Base-by-base conservation (phyloP, 1,140 invertebrate species). In the Dreissena rostriformis region DNA sequence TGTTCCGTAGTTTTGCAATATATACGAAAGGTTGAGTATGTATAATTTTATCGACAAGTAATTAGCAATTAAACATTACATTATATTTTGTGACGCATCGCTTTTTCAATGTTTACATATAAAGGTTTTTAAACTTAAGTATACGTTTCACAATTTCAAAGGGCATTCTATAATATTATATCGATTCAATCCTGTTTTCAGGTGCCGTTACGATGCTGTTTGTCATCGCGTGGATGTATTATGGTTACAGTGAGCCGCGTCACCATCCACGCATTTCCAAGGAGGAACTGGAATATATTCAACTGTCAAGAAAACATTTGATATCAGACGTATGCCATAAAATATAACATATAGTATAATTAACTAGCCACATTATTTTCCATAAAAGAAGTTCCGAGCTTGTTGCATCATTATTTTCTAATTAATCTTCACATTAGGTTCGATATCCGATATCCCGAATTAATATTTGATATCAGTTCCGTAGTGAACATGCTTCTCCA, bases 131-230 rank as follows among this genome's bases (percentile, higher is more conserved):
- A 14, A 14, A n/a, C 11, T 67, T 11, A 24, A 67, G 12, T 22
- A 14, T 15, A 67, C 26, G 11, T 15, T 11, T 22, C 66, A 22
- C 19, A 67, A 67, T 24, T n/a, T 67, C 26, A 67, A 15, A 14
- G 11, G 11, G 24, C 14, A n/a, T 65, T n/a, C n/a, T n/a, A n/a
- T n/a, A n/a, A n/a, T n/a, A n/a, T n/a, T n/a, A n/a, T n/a, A n/a
- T n/a, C n/a, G n/a, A n/a, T n/a, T n/a, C n/a, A n/a, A n/a, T n/a
- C n/a, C n/a, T n/a, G n/a, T 39, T 74, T 82, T 28, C 51, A 82
- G 80, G 80, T 11, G 14, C n/a, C 57, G 12, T 82, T 26, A 65
- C 80, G 8, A 24, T 49, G 12, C n/a, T 82, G n/a, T 82, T 82
- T 74, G 53, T 72, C 1, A 24, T 26, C 53, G 14, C 55, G 8